These are phyloP conservation scores for Oxyruncus cristatus DNA, from an alignment of 2,113 vertebrate genomes.

Conservation along the genomic window DNA sequence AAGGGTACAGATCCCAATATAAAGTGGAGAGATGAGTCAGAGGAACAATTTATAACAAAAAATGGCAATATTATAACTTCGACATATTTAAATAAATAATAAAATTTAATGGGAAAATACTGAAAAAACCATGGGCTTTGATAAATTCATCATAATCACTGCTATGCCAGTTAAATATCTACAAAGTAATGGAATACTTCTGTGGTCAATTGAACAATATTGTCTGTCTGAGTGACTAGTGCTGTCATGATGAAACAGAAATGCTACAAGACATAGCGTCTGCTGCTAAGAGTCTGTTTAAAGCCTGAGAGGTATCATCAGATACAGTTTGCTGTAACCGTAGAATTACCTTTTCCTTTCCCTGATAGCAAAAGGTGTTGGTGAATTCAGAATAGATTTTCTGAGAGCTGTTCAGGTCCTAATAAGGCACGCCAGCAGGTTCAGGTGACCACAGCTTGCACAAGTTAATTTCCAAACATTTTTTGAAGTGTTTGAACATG, in stretches of 20 bases:
- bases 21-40: neutral
- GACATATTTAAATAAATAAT: neutral
- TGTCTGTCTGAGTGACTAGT: neutral
- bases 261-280: neutral
- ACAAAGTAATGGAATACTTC: conserved; percentile 3
- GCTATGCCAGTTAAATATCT: conserved; percentile 27
- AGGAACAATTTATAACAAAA: neutral
- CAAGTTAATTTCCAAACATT: neutral
- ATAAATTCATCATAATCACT: conserved; percentile 33
- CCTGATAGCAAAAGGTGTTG: neutral
- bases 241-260: neutral
- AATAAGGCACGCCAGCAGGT: neutral
- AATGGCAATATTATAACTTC: neutral
- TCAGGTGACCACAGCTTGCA: neutral
- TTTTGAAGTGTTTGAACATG: neutral
- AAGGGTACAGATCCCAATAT: neutral
- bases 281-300: neutral
- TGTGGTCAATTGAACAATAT: neutral
- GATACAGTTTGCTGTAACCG: neutral
- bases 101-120: neutral
- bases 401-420: neutral
- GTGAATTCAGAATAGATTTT: neutral
- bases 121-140: neutral
- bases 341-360: neutral
- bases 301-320: neutral